These are phyloP conservation scores for Barypeithes pellucidus DNA, from an alignment of 2,888 invertebrate species.

Conservation along the genomic window DNA sequence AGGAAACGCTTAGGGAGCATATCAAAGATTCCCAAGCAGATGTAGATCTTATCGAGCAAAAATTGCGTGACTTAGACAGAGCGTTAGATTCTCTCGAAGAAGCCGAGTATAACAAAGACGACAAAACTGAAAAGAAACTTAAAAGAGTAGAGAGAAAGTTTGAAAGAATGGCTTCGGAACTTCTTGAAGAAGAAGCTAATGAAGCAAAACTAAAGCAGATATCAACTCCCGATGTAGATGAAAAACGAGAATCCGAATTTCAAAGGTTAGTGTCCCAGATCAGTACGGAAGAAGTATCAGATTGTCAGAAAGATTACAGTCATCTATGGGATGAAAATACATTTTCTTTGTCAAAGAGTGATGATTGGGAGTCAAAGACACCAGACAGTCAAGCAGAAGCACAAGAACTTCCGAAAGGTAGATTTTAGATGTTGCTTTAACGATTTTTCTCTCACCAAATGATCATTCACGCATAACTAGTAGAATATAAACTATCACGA, in stretches of 20 bases:
- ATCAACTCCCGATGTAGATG: slow-evolving; percentile 66
- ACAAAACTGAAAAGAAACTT: slow-evolving; percentile 67
- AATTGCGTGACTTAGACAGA: slow-evolving; percentile 68
- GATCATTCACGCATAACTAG: slow-evolving; percentile 61
- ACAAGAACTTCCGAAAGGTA: slow-evolving; percentile 71
- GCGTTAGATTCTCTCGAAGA: slow-evolving; percentile 68
- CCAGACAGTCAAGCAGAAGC: slow-evolving; percentile 70
- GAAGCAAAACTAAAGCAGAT: slow-evolving; percentile 63
- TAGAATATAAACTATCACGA: slow-evolving; percentile 55
- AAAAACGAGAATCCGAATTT: slow-evolving; percentile 69
- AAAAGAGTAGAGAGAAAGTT: slow-evolving; percentile 72
- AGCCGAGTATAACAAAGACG: slow-evolving; percentile 52
- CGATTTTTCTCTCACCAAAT: slow-evolving; percentile 50
- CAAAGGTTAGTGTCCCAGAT: slow-evolving; percentile 72
- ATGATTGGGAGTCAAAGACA: slow-evolving; percentile 70
- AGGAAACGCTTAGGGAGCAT: slow-evolving; percentile 55
- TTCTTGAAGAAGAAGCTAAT: slow-evolving; percentile 66
- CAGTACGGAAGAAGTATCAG: slow-evolving; percentile 72
- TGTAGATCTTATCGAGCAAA: slow-evolving; percentile 66
- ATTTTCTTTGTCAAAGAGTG: slow-evolving; percentile 68
- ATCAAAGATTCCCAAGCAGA: slow-evolving; percentile 62
- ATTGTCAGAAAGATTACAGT: slow-evolving; percentile 71
- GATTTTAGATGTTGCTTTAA: slow-evolving; percentile 66
- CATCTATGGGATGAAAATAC: slow-evolving; percentile 71
- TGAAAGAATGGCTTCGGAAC: slow-evolving; percentile 72